phyloP scores from a whole-genome alignment of 2,113 vertebrate species.

The Gavia stellata region DNA sequence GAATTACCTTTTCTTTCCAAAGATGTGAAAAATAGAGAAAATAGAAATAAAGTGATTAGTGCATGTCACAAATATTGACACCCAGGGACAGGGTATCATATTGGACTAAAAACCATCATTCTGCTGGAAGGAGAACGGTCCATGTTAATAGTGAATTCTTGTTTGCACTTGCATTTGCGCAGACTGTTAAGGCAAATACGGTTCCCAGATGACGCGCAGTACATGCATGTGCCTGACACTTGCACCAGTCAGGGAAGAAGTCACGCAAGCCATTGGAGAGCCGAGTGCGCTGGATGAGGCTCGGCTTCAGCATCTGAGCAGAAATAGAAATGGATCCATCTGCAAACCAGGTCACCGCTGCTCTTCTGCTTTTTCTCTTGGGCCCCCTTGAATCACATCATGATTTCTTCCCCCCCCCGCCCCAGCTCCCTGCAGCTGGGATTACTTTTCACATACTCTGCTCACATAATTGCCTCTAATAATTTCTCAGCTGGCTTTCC shows the following conservation, averaged over 20 bases:
- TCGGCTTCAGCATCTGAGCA: neutral
- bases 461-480: conserved; percentile 46
- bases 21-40: neutral
- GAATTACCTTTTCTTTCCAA: neutral
- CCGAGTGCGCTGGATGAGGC: neutral
- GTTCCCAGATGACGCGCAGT: neutral
- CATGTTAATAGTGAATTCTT: neutral
- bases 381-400: conserved; percentile 44
- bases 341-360: conserved; percentile 41
- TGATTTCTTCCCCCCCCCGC: neutral
- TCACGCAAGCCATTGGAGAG: conserved; percentile 1
- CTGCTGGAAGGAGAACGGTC: neutral
- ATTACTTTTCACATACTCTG: conserved; percentile 17
- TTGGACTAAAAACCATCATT: rapidly evolving
- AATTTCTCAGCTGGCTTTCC: neutral
- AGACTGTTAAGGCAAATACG: neutral
- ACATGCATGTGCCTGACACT: neutral
- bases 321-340: conserved; percentile 46
- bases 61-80: neutral
- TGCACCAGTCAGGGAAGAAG: neutral
- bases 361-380: conserved; percentile 33
- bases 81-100: neutral
- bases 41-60: neutral
- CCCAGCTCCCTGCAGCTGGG: conserved; percentile 32
- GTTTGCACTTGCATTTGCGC: neutral